phyloP scores from a whole-genome alignment of 2,888 invertebrate genomes.

The Desoria tigrina region DNA sequence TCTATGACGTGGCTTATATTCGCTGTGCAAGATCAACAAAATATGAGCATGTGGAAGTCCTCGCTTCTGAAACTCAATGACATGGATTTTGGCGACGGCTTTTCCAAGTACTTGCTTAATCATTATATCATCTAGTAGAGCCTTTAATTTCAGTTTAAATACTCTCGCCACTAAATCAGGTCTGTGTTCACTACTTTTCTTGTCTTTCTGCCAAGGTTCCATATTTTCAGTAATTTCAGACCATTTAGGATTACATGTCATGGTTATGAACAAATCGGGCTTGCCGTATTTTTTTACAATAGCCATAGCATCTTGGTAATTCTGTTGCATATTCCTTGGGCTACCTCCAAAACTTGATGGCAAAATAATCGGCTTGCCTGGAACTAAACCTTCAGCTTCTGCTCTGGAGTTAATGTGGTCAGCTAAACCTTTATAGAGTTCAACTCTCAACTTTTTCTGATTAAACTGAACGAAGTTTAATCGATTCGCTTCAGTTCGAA shows the following conservation, averaged over 20 bases:
- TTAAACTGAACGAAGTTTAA: constrained; percentile 51
- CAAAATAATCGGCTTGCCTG: constrained; percentile 49
- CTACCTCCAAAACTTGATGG: constrained; percentile 56
- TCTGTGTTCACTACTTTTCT: constrained; percentile 52
- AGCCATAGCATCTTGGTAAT: constrained; percentile 58
- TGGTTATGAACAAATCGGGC: constrained; percentile 58
- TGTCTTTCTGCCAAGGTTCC: not conserved
- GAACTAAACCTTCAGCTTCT: not conserved
- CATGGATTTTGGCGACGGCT: constrained; percentile 31
- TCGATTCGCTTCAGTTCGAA: constrained; percentile 53
- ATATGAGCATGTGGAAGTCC: constrained; percentile 50
- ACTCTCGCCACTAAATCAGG: constrained; percentile 56
- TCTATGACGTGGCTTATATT: constrained; percentile 29
- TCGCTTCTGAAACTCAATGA: constrained; percentile 55
- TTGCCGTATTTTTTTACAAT: constrained; percentile 58
- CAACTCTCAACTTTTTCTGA: constrained; percentile 52
- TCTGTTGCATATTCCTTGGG: constrained; percentile 56
- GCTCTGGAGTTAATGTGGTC: constrained; percentile 23
- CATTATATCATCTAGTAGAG: constrained; percentile 49
- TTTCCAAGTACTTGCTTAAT: constrained; percentile 43
- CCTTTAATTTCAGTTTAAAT: constrained; percentile 55
- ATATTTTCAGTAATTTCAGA: constrained; percentile 56
- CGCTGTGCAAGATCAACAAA: constrained; percentile 34
- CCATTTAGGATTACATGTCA: constrained; percentile 59
- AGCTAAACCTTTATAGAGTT: constrained; percentile 43